Percentiles rank a stretch among this genome's conserved stretches.
phyloP scores from a whole-genome alignment of 2,113 vertebrate genomes.

The Astur gentilis region DNA sequence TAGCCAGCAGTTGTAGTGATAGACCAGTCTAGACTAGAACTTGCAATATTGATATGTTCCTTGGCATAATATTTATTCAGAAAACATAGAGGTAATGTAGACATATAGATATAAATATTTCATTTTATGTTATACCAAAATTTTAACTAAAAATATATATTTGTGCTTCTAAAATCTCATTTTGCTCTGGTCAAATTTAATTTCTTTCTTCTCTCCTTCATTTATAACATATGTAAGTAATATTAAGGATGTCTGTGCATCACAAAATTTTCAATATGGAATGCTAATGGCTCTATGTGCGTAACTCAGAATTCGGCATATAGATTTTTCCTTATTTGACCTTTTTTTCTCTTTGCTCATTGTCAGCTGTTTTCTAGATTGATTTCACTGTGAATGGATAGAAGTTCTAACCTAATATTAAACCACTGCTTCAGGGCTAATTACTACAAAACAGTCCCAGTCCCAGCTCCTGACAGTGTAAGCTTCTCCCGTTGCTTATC shows the following conservation, averaged over 20 bases:
- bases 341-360: neutral
- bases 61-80: slow-evolving; percentile 25
- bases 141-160: neutral
- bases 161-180: neutral
- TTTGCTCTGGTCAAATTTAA: neutral
- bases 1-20: slow-evolving; percentile 5
- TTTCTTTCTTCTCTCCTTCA: neutral
- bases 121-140: neutral
- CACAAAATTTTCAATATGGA: neutral
- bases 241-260: neutral
- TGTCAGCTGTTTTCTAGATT: neutral
- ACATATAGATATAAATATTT: neutral
- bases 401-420: neutral
- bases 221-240: neutral
- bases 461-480: neutral
- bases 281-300: neutral
- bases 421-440: neutral
- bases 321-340: neutral
- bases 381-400: neutral
- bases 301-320: neutral
- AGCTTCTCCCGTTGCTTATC: neutral
- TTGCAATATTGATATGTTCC: neutral
- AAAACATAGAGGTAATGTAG: neutral
- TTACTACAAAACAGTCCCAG: neutral
- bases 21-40: neutral